These are phyloP conservation scores for Orthonychiurus folsomi DNA, from an alignment of 2,888 invertebrate species.

Conservation along the genomic window DNA sequence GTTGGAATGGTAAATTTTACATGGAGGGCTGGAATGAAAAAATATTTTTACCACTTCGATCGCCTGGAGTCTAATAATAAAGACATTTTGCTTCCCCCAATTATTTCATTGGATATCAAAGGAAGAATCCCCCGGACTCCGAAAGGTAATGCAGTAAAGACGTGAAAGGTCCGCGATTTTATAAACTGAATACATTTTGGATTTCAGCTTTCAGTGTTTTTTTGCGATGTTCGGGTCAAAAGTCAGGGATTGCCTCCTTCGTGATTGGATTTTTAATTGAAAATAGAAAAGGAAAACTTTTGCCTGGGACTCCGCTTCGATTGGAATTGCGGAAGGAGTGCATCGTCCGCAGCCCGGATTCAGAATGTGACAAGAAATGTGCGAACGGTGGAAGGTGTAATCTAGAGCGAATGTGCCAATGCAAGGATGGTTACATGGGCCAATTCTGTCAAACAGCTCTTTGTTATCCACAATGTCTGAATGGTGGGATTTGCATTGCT, in stretches of 20 bases:
- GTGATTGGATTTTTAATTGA: constrained; percentile 76
- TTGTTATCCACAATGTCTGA: constrained; percentile 86
- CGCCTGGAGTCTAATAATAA: constrained; percentile 74
- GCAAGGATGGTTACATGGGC: constrained; percentile 66
- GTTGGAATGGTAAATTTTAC: constrained; percentile 77
- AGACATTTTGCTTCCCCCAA: constrained; percentile 73
- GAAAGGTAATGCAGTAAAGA: constrained; percentile 55
- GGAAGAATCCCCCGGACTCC: constrained; percentile 77
- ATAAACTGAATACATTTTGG: constrained; percentile 1
- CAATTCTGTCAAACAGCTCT: constrained; percentile 80
- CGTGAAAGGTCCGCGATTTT: not conserved
- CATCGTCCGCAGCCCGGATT: constrained; percentile 82
- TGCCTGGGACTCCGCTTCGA: constrained; percentile 78
- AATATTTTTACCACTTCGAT: constrained; percentile 70
- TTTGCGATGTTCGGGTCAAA: constrained; percentile 77
- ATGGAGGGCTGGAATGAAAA: constrained; percentile 65
- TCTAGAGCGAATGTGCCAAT: constrained; percentile 73
- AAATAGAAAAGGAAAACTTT: constrained; percentile 64
- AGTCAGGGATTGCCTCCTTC: constrained; percentile 77
- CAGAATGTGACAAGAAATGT: constrained; percentile 79
- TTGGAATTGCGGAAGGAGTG: constrained; percentile 85
- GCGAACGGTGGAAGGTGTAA: constrained; percentile 78
- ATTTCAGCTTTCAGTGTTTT: constrained; percentile 72
- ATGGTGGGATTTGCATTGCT: constrained; percentile 82
- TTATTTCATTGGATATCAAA: constrained; percentile 73